Base-by-base conservation (phyloP, 2,888 invertebrate species). In the Platycheirus albimanus region DNA sequence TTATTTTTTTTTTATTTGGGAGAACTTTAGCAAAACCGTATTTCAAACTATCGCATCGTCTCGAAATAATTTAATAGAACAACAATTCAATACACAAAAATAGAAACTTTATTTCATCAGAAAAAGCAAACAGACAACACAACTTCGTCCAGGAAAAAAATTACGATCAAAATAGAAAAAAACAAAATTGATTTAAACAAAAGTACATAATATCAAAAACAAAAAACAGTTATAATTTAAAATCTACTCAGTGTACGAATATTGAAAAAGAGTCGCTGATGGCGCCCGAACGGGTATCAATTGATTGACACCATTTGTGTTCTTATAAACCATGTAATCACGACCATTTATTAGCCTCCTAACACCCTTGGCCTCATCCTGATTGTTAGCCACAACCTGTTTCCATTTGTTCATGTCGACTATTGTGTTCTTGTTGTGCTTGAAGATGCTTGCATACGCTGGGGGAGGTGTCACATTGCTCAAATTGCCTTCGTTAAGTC, bases 251-350 rank as follows among this genome's bases (percentile, higher is more conserved):
- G 90, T 89, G 49, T 90, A 91, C 1, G 92, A 90, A 86, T 92
- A 93, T 83, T 94, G 94, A 90, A 95, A 96, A 3, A 96, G 90
- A 56, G 95, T 93, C 10, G 96, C 95, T 0, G 96, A 96, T 0
- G 96, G 95, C 2, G 95, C 93, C 85, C 96, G 91, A 0, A 95
- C 92, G 0, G 96, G 96, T 61, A 96, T 93, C 74, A 96, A 91
- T 85, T 94, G 93, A n/a, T 91, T 93, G 17, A 93, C 93, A 0
- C 95, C 95, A 71, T 91, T 92, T 2, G 91, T 90, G 17, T 93
- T 92, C 13, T 93, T 93, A 24, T 93, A 92, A 0, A 95, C 93
- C 90, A 94, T 94, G 89, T 96, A 96, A 87, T 95, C 95, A 54
- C 95, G 92, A 0, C 96, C 96, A 86, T 96, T 96, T 38, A 96